phyloP scores from a whole-genome alignment of 2,797 vertebrate genomes.

The Oreonectes daqikongensis region DNA sequence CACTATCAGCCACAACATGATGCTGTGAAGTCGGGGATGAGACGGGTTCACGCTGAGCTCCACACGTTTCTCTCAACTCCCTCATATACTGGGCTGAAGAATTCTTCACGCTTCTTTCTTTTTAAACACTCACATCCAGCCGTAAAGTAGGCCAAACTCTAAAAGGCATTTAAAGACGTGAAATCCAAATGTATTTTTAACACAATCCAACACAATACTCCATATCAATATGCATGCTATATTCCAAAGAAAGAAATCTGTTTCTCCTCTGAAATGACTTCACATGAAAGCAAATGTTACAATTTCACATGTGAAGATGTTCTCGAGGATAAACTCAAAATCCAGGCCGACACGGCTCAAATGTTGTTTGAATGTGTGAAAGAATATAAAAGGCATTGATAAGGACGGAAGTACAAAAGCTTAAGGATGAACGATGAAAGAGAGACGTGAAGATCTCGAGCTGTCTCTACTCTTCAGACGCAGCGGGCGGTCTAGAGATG shows the following conservation, averaged over 20 bases:
- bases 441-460: too few relatives aligned
- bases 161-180: background rate
- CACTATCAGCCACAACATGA: constrained; percentile 56
- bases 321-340: background rate
- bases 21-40: constrained; percentile 51
- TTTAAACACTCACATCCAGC: constrained; percentile 50
- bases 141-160: constrained; percentile 50
- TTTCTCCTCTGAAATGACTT: too few relatives aligned
- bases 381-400: too few relatives aligned
- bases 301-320: background rate
- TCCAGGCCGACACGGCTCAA: too few relatives aligned
- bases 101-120: constrained; percentile 48
- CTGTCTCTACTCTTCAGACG: constrained; percentile 46
- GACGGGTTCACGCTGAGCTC: constrained; percentile 56
- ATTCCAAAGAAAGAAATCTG: background rate
- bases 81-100: constrained; percentile 35
- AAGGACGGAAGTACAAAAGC: too few relatives aligned
- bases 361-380: too few relatives aligned
- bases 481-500: constrained; percentile 49
- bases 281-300: too few relatives aligned
- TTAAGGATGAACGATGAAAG: too few relatives aligned
- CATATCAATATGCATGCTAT: background rate
- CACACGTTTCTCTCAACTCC: constrained; percentile 47
- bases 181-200: background rate
- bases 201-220: background rate